Evolutionary conservation across 2,113 vertebrate genomes (phyloP).

Genomic region (Macrotus californicus): DNA sequence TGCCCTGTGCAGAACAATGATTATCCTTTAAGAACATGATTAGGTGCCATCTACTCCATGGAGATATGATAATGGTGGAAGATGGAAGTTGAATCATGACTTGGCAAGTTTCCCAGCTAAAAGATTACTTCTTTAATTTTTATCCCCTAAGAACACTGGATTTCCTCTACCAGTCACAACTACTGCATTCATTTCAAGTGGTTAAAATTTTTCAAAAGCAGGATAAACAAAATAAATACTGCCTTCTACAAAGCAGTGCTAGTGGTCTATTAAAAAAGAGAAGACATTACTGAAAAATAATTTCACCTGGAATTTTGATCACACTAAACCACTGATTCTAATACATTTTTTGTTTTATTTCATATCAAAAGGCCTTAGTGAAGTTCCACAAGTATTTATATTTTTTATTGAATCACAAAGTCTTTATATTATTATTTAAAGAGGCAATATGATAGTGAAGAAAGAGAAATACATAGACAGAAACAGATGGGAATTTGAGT

Average conservation of each 20-base stretch:
- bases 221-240: not conserved
- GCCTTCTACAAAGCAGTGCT: not conserved
- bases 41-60: not conserved
- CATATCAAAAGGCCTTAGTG: not conserved
- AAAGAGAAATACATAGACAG: not conserved
- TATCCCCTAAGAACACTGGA: not conserved
- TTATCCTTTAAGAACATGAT: not conserved
- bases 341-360: not conserved
- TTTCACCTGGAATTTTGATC: not conserved
- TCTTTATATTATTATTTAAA: not conserved
- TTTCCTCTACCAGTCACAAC: not conserved
- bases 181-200: not conserved
- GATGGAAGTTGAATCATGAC: not conserved
- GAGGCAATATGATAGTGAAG: not conserved
- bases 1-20: not conserved
- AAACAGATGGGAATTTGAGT: not conserved
- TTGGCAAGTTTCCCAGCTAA: not conserved
- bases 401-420: not conserved
- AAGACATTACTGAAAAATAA: not conserved
- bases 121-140: not conserved
- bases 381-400: not conserved
- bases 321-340: not conserved
- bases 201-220: not conserved
- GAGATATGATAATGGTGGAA: not conserved
- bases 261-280: not conserved